These are phyloP conservation scores for Slavum lentiscoides DNA, from an alignment of 2,888 invertebrate species.

Conservation along the genomic window DNA sequence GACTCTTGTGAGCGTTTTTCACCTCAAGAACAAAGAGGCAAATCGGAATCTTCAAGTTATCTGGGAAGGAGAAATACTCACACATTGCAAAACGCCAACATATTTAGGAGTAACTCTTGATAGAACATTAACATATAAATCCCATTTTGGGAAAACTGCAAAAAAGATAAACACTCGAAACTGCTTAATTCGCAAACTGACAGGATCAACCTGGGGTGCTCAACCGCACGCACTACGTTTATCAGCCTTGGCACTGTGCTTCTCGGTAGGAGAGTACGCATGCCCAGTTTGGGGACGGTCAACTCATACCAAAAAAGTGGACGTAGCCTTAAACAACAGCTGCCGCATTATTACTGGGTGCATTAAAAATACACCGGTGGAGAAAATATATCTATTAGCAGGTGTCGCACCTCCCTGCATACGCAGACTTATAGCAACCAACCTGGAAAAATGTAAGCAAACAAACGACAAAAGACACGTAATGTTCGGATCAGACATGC, in stretches of 20 bases:
- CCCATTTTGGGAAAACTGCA: constrained; percentile 49
- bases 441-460: too few relatives aligned
- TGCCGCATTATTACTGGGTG: too few relatives aligned
- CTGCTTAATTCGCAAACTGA: constrained; percentile 51
- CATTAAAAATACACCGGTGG: too few relatives aligned
- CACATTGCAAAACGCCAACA: constrained; percentile 47
- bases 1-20: not conserved
- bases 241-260: constrained; percentile 31
- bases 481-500: too few relatives aligned
- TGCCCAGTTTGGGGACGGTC: too few relatives aligned
- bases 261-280: constrained; percentile 13
- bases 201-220: constrained; percentile 40
- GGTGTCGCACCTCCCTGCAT: too few relatives aligned
- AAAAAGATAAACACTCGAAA: constrained; percentile 52
- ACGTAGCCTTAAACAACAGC: too few relatives aligned
- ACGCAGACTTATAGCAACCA: too few relatives aligned
- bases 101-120: constrained; percentile 55
- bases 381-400: too few relatives aligned
- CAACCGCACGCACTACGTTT: constrained; percentile 16
- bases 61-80: constrained; percentile 33
- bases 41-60: constrained; percentile 35
- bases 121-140: constrained; percentile 54
- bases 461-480: too few relatives aligned
- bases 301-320: too few relatives aligned
- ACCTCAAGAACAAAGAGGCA: constrained; percentile 48